phyloP scores from a whole-genome alignment of 2,888 invertebrate genomes.

The Drosophila formosana region DNA sequence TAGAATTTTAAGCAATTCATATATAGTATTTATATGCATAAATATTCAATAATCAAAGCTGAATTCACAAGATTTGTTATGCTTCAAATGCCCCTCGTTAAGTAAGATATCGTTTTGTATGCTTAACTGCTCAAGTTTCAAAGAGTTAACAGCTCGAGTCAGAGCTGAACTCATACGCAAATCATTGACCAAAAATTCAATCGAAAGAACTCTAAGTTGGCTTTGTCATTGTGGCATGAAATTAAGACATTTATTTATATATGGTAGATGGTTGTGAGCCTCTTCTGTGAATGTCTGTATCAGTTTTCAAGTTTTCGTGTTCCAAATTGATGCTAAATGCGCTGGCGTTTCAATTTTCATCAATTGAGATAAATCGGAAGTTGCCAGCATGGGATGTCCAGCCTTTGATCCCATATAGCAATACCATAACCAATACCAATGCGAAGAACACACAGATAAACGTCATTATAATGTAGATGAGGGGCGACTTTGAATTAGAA shows the following conservation, averaged over 20 bases:
- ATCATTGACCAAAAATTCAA: conserved; percentile 38
- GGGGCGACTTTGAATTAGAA: conserved; percentile 25
- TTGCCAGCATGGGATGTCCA: conserved; percentile 51
- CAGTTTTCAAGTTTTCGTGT: conserved; percentile 68
- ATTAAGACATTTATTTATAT: conserved; percentile 67
- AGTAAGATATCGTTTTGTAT: conserved; percentile 11
- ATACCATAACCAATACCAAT: conserved; percentile 5
- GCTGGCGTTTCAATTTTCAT: conserved; percentile 77
- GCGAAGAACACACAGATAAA: conserved; percentile 20
- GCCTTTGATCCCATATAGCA: conserved; percentile 38
- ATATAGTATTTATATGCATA: too few species aligned
- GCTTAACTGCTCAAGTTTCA: conserved; percentile 66
- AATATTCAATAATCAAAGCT: not conserved
- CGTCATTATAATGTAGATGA: conserved; percentile 55
- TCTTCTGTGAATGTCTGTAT: conserved; percentile 54
- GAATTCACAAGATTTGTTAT: not conserved
- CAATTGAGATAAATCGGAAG: conserved; percentile 83
- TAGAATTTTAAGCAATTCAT: too few species aligned
- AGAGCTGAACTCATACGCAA: conserved; percentile 53
- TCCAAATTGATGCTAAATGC: conserved; percentile 74
- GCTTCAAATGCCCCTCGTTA: conserved; percentile 40
- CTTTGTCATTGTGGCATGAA: conserved; percentile 49
- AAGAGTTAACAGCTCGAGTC: conserved; percentile 66
- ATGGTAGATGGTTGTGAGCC: conserved; percentile 23
- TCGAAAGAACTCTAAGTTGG: conserved; percentile 19